phyloP scores from a whole-genome alignment of 2,113 vertebrate species.

The Myrmecophaga tridactyla region DNA sequence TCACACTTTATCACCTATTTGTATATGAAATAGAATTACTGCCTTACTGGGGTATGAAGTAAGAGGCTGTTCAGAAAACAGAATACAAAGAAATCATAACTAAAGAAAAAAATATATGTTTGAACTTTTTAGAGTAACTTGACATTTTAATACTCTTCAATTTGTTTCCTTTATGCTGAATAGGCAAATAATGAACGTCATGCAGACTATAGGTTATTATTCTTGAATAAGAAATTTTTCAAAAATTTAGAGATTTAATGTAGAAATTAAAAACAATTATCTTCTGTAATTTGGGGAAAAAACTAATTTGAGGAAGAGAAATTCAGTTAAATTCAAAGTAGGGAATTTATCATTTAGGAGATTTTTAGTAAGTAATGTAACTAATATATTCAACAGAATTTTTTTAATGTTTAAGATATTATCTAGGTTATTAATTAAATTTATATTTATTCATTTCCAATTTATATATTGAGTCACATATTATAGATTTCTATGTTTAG shows the following conservation, averaged over 20 bases:
- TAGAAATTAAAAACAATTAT: neutral
- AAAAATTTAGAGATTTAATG: neutral
- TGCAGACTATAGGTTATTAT: neutral
- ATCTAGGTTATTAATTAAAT: neutral
- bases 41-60: neutral
- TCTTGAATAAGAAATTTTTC: neutral
- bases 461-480: neutral
- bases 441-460: neutral
- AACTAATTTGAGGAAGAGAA: neutral
- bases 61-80: neutral
- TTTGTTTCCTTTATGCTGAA: neutral
- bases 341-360: neutral
- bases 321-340: neutral
- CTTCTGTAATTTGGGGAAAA: neutral
- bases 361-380: neutral
- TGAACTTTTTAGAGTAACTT: neutral
- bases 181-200: neutral
- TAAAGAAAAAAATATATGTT: neutral
- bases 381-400: neutral
- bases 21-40: neutral
- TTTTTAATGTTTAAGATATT: neutral
- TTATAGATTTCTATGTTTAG: neutral
- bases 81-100: neutral
- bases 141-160: neutral
- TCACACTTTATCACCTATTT: neutral